Evolutionary conservation across 2,113 vertebrate species (phyloP), one percentile per base, ranked within the genome.

Genomic region (Shinisaurus crocodilurus): DNA sequence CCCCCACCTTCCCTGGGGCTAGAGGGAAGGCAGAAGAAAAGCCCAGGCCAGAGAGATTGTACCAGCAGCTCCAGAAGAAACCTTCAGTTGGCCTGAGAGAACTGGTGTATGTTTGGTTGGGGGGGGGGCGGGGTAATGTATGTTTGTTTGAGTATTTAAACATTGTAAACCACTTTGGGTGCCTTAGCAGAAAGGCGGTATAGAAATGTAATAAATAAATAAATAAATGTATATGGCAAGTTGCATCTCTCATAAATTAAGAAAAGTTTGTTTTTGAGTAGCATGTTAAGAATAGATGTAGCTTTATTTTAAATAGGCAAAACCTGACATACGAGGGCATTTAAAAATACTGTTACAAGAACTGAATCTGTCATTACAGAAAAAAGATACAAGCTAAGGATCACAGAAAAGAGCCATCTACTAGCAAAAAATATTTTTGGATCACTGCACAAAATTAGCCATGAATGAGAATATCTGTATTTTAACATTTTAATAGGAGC

Each of bases 401-500:
- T 57, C 50, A 40, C 10, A 86, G 63, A 43, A 72, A 70, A 40
- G 29, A n/a, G 23, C 50, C 34, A 88, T 72, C 60, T 74, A 57
- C 65, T 85, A 29, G 74, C 67, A 40, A 82, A 34, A 70, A 90
- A 86, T 0, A 48, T 32, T 86, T 89, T n/a, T 86, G 9, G 88
- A 72, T 85, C 40, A 67, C 4, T 23, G 13, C 20, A 74, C 81
- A 82, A 74, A 32, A 43, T 45, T 88, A 91, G 81, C 34, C 76
- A 1, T 86, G 67, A 93, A 91, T 85, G 7, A 83, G 0, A 1
- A 89, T 54, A 74, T 87, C 83, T 92, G n/a, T 85, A 90, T 65
- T 48, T 69, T 54, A 63, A 50, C 77, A n/a, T 82, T 72, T 63
- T 83, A 83, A 65, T 63, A 91, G 75, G 34, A 89, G 29, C 57